Conservation (phyloP, 2,888 invertebrate genomes). For the Notocelia uddmanniana region DNA sequence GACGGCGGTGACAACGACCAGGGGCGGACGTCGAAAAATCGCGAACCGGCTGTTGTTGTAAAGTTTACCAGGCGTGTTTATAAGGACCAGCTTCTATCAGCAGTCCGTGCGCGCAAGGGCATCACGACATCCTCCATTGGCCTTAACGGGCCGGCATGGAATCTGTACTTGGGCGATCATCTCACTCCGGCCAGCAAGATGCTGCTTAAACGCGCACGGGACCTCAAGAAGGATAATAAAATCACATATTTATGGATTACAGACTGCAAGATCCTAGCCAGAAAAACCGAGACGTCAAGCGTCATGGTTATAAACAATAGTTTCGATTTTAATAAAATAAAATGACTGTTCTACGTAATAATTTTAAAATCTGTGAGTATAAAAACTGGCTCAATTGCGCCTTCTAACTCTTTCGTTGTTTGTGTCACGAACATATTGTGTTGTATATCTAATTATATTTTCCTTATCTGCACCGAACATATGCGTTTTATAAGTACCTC, state of each 20-base stretch:
- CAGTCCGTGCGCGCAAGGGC: not conserved
- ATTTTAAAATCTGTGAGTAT: too few species aligned
- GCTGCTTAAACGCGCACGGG: not conserved
- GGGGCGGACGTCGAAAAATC: not conserved
- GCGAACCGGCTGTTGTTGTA: not conserved
- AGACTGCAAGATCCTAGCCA: not conserved
- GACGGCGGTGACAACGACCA: not conserved
- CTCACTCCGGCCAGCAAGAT: not conserved
- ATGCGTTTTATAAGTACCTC: too few species aligned
- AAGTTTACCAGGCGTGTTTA: conserved; percentile 1
- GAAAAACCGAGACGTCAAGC: not conserved
- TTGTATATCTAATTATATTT: too few species aligned
- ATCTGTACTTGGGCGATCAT: not conserved
- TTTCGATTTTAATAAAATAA: not conserved
- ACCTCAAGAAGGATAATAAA: not conserved
- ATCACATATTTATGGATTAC: not conserved
- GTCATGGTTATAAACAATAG: not conserved
- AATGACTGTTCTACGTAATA: too few species aligned
- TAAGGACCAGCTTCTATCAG: not conserved
- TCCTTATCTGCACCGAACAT: too few species aligned
- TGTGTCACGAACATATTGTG: too few species aligned
- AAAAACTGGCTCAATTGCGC: too few species aligned
- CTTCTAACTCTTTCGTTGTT: too few species aligned
- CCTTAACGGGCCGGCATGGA: not conserved
- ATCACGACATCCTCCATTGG: not conserved